These are phyloP conservation scores for Nemapogon koenigi DNA, from an alignment of 2,888 invertebrate species.

Conservation along the genomic window DNA sequence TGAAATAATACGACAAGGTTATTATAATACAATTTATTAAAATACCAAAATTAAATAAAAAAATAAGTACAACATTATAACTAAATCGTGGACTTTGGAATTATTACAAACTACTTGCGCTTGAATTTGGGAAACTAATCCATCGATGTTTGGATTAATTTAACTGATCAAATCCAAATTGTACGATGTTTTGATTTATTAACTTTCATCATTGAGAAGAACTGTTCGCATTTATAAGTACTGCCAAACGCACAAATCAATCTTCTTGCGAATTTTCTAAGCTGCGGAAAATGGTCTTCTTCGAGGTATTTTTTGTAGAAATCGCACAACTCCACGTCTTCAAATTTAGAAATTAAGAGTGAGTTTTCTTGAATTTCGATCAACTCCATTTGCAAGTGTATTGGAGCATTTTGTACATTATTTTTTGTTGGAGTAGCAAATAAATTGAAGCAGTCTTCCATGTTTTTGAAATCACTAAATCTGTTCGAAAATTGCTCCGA, in stretches of 20 bases:
- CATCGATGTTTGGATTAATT: too few species aligned
- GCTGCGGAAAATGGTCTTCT: conserved; percentile 10
- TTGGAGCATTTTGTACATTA: conserved; percentile 13
- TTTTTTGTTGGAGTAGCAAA: conserved; percentile 13
- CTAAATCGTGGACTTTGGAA: too few species aligned
- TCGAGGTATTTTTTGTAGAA: conserved; percentile 9
- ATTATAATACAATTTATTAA: too few species aligned
- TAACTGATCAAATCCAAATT: too few species aligned
- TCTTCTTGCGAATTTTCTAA: conserved; percentile 10
- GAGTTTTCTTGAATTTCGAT: conserved; percentile 13
- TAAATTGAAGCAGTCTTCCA: conserved; percentile 12
- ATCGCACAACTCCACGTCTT: conserved; percentile 11
- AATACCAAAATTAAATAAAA: too few species aligned
- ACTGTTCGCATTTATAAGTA: conserved; percentile 1
- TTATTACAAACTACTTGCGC: too few species aligned
- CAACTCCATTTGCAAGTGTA: conserved; percentile 13
- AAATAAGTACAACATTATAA: too few species aligned
- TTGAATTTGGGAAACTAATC: too few species aligned
- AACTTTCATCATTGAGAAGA: too few species aligned
- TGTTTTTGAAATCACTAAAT: conserved; percentile 12
- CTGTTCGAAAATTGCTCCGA: conserved; percentile 13
- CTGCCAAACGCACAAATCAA: conserved; percentile 8
- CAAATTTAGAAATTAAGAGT: conserved; percentile 5
- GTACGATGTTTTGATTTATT: too few species aligned
- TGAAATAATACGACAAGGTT: too few species aligned